Evolutionary conservation across 2,113 vertebrate species (phyloP), one percentile per base, ranked within the genome.

Genomic region (Paralichthys olivaceus): DNA sequence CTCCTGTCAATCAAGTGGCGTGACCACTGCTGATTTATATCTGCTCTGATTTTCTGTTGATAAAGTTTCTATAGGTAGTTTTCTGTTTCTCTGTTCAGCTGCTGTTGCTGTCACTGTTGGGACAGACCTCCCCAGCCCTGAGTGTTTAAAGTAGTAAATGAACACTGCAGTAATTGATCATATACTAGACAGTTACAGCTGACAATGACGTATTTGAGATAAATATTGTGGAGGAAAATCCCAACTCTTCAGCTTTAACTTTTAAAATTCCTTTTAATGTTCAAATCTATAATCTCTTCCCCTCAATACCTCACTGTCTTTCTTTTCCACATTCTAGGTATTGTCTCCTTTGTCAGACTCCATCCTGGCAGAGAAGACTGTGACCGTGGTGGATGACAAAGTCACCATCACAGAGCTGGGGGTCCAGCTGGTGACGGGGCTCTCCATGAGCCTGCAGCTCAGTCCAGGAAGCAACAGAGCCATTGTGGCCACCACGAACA

Each of bases 301-400:
- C 3, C 34, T 4, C 28, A 34, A 5, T 43, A 47, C 70, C 61
- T 26, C 20, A 19, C 45, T 49, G 22, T 13, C 53, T 4, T 6
- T 6, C 25, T 56, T 66, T 74, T 56, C 5, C 37, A 2, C 13
- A 14, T 40, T 22, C 17, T 84, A 99, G 97, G 98, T 99, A 67
- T 80, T 99, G 79, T 99, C 97, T 71, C 97, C 97, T 3, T 83
- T 99, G 61, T 99, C 97, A 0, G 97, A 98, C 93, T 97, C 97
- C 43, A 98, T 99, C 93, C 92, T 99, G 93, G 98, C 97, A 1
- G 98, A 99, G 94, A 98, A 96, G 91, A 97, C 97, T 0, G 93
- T 99, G 74, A 97, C 95, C 0, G 98, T 99, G 83, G 80, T 96
- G 53, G 97, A 99, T 37, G 97, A 99, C 87, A 97, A 97, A 83